Percentiles rank a stretch among this genome's conserved stretches.
Evolutionary conservation across 2,113 vertebrate species (phyloP).

Genomic region (Labeo rohita): DNA sequence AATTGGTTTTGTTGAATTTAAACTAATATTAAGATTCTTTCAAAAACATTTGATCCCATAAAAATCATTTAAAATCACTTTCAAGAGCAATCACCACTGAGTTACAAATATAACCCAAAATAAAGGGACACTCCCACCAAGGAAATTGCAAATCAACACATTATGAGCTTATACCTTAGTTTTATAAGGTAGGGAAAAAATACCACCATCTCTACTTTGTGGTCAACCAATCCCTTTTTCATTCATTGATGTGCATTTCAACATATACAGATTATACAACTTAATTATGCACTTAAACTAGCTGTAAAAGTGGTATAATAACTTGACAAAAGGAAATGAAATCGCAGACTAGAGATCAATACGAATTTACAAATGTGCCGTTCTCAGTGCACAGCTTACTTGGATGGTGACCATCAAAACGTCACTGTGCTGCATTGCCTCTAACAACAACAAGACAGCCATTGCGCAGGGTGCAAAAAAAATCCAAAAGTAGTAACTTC

Average conservation of each 20-base stretch:
- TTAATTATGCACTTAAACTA: slow-evolving; percentile 53
- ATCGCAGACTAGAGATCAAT: slow-evolving; percentile 62
- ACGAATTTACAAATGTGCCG: slow-evolving; percentile 63
- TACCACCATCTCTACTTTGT: slow-evolving; percentile 11
- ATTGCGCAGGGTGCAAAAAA: slow-evolving; percentile 27
- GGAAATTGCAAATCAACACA: slow-evolving; percentile 31
- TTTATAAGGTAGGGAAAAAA: slow-evolving; percentile 44
- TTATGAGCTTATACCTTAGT: slow-evolving; percentile 57
- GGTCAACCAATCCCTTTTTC: slow-evolving; percentile 33
- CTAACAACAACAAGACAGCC: slow-evolving; percentile 58
- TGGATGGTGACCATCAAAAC: slow-evolving; percentile 58
- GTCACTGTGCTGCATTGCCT: slow-evolving; percentile 65
- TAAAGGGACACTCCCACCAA: slow-evolving; percentile 17
- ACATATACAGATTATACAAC: slow-evolving; percentile 58
- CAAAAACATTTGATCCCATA: slow-evolving; percentile 49
- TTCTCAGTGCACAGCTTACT: slow-evolving; percentile 63
- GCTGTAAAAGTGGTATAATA: slow-evolving; percentile 49
- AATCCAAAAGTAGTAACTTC: background rate
- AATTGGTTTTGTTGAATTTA: slow-evolving; percentile 10
- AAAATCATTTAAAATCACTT: slow-evolving; percentile 36
- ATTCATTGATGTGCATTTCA: slow-evolving; percentile 43
- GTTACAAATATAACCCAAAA: slow-evolving; percentile 45
- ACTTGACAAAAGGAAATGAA: slow-evolving; percentile 57
- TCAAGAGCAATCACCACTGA: slow-evolving; percentile 12
- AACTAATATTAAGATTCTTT: slow-evolving; percentile 2